Percentiles rank a stretch among this genome's conserved stretches.
Evolutionary conservation across 2,113 vertebrate genomes (phyloP).

Genomic region (Puntigrus tetrazona): DNA sequence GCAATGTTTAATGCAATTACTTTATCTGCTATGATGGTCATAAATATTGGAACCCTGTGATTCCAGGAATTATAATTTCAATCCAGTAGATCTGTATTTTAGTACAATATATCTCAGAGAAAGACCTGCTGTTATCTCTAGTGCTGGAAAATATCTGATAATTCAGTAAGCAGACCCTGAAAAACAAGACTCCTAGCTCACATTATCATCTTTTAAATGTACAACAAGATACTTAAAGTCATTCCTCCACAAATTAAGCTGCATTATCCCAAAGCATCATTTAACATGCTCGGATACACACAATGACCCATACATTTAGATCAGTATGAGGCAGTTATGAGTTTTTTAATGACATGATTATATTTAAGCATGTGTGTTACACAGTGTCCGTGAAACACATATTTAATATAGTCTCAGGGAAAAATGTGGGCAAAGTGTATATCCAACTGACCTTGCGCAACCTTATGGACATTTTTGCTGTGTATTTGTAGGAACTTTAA

Average conservation of each 20-base stretch:
- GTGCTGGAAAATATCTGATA: neutral
- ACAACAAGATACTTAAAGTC: conserved; percentile 1
- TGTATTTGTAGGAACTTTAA: too few species aligned
- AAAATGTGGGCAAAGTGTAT: too few species aligned
- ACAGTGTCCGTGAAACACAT: too few species aligned
- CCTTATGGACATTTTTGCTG: too few species aligned
- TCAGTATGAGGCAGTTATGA: neutral
- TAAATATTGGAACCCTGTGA: neutral
- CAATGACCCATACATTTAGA: neutral
- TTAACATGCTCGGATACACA: neutral
- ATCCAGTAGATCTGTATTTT: neutral
- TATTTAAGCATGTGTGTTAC: neutral
- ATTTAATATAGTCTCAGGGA: too few species aligned
- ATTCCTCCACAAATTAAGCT: conserved; percentile 1
- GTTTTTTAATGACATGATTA: neutral
- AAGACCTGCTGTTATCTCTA: neutral
- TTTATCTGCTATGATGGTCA: neutral
- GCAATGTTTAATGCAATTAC: neutral
- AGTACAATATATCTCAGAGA: neutral
- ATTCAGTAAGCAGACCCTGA: neutral
- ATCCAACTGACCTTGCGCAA: too few species aligned
- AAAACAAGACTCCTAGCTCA: neutral
- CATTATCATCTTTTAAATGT: conserved; percentile 14
- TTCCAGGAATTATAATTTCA: neutral
- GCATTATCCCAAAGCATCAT: neutral